A percentile compares a stretch with the other conserved stretches of the same genome.
Evolutionary conservation across 2,888 invertebrate genomes (phyloP).

Genomic region (Polydesmus complanatus): DNA sequence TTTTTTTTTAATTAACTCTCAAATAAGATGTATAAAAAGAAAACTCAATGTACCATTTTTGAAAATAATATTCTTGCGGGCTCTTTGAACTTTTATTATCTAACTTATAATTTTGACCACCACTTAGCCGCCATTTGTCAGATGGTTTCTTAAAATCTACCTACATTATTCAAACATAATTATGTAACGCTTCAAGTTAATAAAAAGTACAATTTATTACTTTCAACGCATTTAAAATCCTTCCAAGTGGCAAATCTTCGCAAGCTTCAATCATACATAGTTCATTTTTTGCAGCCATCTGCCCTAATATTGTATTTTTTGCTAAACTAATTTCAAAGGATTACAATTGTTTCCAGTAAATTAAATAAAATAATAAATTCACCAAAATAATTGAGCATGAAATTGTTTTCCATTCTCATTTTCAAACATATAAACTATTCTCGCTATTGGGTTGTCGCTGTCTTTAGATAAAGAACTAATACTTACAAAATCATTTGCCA

Average conservation of each 20-base stretch:
- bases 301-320: not conserved
- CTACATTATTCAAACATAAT: not conserved
- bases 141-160: not conserved
- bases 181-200: too few relatives aligned
- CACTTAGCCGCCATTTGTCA: not conserved
- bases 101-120: not conserved
- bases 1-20: not conserved
- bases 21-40: not conserved
- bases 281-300: not conserved
- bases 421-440: not conserved
- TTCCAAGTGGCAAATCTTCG: not conserved
- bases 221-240: too few relatives aligned
- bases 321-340: not conserved
- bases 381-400: not conserved
- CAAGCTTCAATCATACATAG: not conserved
- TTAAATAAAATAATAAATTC: not conserved
- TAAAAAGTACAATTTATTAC: too few relatives aligned
- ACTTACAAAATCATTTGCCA: not conserved
- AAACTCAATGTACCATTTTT: not conserved
- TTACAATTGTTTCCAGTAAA: not conserved
- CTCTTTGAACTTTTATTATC: not conserved
- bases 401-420: not conserved
- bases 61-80: not conserved
- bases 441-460: not conserved
- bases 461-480: not conserved